Conservation (phyloP, 2,797 vertebrate genomes). For the Lithobates pipiens region DNA sequence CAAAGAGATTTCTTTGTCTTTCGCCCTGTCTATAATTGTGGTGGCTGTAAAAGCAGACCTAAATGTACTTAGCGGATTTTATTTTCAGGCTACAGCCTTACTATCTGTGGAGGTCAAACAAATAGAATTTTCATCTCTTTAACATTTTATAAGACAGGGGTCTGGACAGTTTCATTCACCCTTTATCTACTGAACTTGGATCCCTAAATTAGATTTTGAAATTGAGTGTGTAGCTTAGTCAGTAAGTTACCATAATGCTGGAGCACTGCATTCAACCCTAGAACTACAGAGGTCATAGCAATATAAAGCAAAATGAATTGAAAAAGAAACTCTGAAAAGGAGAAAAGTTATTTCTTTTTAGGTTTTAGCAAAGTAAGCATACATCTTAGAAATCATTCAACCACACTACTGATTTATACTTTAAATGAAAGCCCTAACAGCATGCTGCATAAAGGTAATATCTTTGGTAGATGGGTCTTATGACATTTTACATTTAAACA, state of each 20-base stretch:
- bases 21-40: conserved; percentile 57
- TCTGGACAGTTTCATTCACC: conserved; percentile 76
- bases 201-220: conserved; percentile 79
- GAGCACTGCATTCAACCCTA: conserved; percentile 68
- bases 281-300: conserved; percentile 67
- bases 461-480: neutral
- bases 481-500: neutral
- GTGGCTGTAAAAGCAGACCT: conserved; percentile 58
- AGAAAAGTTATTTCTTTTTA: conserved; percentile 57
- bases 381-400: conserved; percentile 49
- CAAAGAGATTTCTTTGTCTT: conserved; percentile 62
- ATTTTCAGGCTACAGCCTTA: conserved; percentile 58
- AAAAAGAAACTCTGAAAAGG: conserved; percentile 66
- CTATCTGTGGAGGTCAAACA: conserved; percentile 63
- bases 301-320: conserved; percentile 72
- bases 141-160: conserved; percentile 61
- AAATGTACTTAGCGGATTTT: conserved; percentile 57
- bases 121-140: conserved; percentile 64
- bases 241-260: conserved; percentile 64
- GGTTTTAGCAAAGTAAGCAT: conserved; percentile 53
- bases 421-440: conserved; percentile 27
- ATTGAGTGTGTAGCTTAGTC: conserved; percentile 72
- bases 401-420: conserved; percentile 41
- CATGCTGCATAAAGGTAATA: conserved; percentile 21
- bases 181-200: conserved; percentile 68